Evolutionary conservation across 1,140 invertebrate genomes (phyloP), one percentile per base, ranked within the genome.

Genomic region (Atta colombica): DNA sequence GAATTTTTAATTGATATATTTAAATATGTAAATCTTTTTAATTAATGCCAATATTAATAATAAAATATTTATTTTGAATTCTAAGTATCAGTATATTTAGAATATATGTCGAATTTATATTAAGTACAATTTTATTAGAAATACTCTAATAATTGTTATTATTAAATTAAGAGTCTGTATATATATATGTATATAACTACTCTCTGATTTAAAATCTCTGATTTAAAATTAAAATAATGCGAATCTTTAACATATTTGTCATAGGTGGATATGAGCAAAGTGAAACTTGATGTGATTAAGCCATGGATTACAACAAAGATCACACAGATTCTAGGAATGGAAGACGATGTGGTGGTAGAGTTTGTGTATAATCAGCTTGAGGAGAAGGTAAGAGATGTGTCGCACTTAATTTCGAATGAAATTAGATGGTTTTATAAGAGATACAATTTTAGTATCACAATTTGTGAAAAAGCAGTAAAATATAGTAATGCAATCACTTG

Each of bases 281-380:
- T 99, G 45, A 99, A 99, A 95, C 95, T 99, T 89, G 99, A 99
- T 93, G 98, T 99, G 12, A 97, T 99, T 87, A 99, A 99, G 94
- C 99, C 99, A 88, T 99, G 99, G 99, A 99, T 99, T 91, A 98
- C 98, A 35, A 97, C 98, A 92, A 98, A 99, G 95, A 98, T 99
- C 51, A 99, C 98, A 0, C 98, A 99, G 93, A 97, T 99, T 58
- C 96, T 99, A 39, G 98, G 97, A 91, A 99, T 99, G 94, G 99
- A 99, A 96, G 99, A 99, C 96, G 99, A 99, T 95, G 99, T 99
- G 18, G 97, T 99, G 66, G 98, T 99, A 86, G 99, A 99, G 95
- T 99, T 99, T 97, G 98, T 99, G 86, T 99, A 99, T 96, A 99
- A 99, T 96, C 99, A 99, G 96, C 96, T 99, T 35, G 99, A 99